Base-by-base conservation (phyloP, 2,113 vertebrate genomes). In the Paracanthobrama guichenoti region DNA sequence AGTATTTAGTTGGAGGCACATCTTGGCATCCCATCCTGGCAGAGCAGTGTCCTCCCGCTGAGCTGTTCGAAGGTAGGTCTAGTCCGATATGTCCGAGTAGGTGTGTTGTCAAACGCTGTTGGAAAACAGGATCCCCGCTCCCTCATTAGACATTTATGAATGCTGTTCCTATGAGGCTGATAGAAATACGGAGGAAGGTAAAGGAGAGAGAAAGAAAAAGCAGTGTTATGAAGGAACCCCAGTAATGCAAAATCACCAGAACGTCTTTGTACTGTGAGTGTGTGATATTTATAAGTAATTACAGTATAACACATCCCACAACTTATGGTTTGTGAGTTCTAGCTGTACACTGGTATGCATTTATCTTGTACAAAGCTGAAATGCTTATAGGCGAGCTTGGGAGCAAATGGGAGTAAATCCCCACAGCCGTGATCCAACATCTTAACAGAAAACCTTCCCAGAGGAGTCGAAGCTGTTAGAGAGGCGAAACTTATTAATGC, bases 71-170 rank as follows among this genome's bases (percentile, higher is more conserved):
- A 82, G 79, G 83, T 35, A 26, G 60, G 55, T 42, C 0, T 2
- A 60, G 79, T 80, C 84, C 20, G 81, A 59, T 39, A 42, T 35
- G 28, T 59, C 31, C 67, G 76, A 76, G 46, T 76, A 82, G 83
- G 80, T 87, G 81, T 88, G 87, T 76, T 88, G 91, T 84, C 81
- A 77, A 90, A 84, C 87, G 89, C 88, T 72, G 69, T 62, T 18
- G 50, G 26, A 42, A 79, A 90, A 88, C 79, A 39, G 86, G 87
- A 86, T 90, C 85, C 87, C 87, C 31, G 20, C 88, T 85, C 85
- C 84, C 64, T 92, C 89, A 91, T 93, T 91, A 91, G 91, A 92
- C 87, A 92, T 92, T 92, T 89, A 92, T 87, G 86, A 88, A 90
- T 90, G 88, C 89, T 87, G 84, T 7, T 35, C 71, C 71, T 73